A percentile compares a stretch with the other conserved stretches of the same genome.
Evolutionary conservation across 2,888 invertebrate species (phyloP).

Genomic region (Tachina grossa): DNA sequence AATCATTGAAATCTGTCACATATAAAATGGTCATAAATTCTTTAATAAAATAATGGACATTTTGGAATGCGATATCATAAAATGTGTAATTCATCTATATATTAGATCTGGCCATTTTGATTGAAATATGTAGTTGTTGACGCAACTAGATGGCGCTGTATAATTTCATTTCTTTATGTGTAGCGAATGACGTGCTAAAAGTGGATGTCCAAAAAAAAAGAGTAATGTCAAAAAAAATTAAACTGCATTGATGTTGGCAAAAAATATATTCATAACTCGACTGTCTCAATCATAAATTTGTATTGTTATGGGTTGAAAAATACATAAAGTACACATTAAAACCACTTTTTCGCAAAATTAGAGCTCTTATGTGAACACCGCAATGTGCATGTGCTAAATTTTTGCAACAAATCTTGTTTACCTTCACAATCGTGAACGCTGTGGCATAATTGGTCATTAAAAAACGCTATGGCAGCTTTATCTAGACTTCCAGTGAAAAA

Average conservation of each 20-base stretch:
- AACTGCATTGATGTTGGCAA: background rate
- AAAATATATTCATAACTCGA: background rate
- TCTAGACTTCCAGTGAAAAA: conserved; percentile 53
- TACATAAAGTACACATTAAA: no score
- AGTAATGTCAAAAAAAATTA: background rate
- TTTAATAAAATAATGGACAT: background rate
- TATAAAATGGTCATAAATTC: no score
- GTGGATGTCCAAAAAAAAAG: background rate
- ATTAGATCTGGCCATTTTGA: background rate
- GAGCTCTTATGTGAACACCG: no score
- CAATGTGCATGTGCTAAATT: background rate
- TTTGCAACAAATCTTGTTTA: conserved; percentile 29
- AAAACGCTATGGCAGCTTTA: conserved; percentile 52
- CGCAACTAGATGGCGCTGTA: conserved; percentile 37
- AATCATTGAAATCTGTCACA: no score
- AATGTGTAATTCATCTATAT: no score
- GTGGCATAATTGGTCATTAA: background rate
- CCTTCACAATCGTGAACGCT: background rate
- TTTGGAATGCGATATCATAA: background rate
- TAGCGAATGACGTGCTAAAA: conserved; percentile 1
- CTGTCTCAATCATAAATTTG: background rate
- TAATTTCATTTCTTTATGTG: background rate
- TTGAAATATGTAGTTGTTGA: background rate
- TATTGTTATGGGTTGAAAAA: background rate
- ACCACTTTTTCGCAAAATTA: no score